Conservation (phyloP, 2,797 vertebrate genomes). For the Melanotaenia parkinsoni region DNA sequence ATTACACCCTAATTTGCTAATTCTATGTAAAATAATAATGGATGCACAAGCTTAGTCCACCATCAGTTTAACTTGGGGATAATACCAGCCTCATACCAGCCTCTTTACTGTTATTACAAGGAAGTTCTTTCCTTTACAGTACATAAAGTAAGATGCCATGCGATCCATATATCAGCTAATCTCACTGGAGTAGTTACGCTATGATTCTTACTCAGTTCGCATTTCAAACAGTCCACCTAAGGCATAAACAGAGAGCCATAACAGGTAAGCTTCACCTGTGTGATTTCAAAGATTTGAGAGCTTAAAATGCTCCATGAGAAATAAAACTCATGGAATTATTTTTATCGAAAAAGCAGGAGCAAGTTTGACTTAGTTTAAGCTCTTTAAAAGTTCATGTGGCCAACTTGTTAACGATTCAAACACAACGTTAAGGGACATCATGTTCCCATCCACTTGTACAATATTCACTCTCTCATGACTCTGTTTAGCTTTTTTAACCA, state of each 20-base stretch:
- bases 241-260: background rate
- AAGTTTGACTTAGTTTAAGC: background rate
- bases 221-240: background rate
- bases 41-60: constrained; percentile 7
- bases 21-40: background rate
- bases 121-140: background rate
- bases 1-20: background rate
- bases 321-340: background rate
- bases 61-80: background rate
- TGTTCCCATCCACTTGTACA: background rate
- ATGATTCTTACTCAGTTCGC: background rate
- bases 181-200: background rate
- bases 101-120: background rate
- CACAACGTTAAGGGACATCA: background rate
- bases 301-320: background rate
- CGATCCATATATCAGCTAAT: too few relatives aligned
- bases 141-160: background rate
- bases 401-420: background rate
- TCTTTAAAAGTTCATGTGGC: background rate
- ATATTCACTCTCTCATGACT: background rate
- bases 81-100: background rate
- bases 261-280: background rate
- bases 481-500: background rate
- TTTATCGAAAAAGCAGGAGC: background rate
- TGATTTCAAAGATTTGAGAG: background rate